Evolutionary conservation across 2,113 vertebrate genomes (phyloP).

Genomic region (Hymenochirus boettgeri): DNA sequence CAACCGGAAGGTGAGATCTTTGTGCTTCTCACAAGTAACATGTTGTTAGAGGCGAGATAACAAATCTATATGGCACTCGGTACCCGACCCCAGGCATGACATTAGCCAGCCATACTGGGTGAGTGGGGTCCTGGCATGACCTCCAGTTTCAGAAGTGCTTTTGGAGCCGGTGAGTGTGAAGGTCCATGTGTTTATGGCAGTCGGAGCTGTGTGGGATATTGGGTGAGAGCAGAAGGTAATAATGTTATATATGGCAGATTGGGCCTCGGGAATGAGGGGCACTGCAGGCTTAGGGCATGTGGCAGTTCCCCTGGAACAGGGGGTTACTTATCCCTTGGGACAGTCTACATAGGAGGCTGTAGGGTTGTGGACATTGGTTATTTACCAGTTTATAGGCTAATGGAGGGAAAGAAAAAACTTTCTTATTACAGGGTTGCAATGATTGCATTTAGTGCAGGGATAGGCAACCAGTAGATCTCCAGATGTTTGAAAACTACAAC

Average conservation of each 20-base stretch:
- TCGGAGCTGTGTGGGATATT: neutral
- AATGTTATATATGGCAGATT: neutral
- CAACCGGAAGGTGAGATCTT: no score
- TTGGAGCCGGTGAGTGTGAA: conserved; percentile 27
- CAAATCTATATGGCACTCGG: neutral
- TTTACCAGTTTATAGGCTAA: no score
- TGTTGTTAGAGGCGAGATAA: neutral
- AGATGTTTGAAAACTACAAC: no score
- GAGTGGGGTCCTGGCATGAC: conserved; percentile 31
- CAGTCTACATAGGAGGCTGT: no score
- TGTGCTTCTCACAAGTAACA: no score
- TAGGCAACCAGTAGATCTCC: no score
- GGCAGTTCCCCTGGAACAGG: neutral
- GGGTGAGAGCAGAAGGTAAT: neutral
- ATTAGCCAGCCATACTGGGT: conserved; percentile 6
- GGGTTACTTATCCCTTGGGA: no score
- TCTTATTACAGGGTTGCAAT: no score
- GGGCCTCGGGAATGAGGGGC: neutral
- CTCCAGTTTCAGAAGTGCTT: conserved; percentile 28
- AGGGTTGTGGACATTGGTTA: no score
- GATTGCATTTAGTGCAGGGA: no score
- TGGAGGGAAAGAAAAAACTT: no score
- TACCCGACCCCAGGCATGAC: neutral
- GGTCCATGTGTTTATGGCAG: conserved; percentile 10
- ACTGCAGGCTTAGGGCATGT: neutral